These are phyloP conservation scores for Symphodus melops DNA, from an alignment of 2,113 vertebrate genomes.

Conservation along the genomic window DNA sequence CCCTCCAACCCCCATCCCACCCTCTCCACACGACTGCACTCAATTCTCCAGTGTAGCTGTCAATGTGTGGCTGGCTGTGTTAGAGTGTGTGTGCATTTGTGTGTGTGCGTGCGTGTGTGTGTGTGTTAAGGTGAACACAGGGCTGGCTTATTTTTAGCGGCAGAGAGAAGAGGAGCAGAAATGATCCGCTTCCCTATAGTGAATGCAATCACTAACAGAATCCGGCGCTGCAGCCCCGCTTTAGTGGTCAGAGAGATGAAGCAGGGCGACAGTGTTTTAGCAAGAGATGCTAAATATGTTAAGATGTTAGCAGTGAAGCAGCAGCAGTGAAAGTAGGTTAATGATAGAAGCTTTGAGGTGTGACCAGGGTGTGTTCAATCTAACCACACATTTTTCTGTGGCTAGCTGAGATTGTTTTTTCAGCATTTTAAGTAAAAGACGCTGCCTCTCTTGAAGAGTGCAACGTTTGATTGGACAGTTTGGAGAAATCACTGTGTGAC, in stretches of 20 bases:
- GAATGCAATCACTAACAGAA: conserved; percentile 58
- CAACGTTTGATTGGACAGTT: too few species aligned
- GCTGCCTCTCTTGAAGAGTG: too few species aligned
- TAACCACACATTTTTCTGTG: too few species aligned
- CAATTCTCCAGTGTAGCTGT: conserved; percentile 50
- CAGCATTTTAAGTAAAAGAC: too few species aligned
- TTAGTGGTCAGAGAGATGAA: conserved; percentile 26
- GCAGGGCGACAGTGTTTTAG: conserved; percentile 1
- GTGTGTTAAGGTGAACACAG: conserved; percentile 61
- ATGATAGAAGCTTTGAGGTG: conserved; percentile 34
- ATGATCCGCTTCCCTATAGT: conserved; percentile 61
- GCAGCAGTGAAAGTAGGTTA: conserved; percentile 30
- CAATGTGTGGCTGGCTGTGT: background rate
- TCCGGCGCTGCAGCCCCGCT: conserved; percentile 32
- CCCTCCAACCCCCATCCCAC: conserved; percentile 23
- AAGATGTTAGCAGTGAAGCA: conserved; percentile 19
- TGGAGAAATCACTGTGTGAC: too few species aligned
- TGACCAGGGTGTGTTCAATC: background rate
- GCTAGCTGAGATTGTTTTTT: too few species aligned
- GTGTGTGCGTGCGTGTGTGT: conserved; percentile 17
- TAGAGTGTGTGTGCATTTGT: conserved; percentile 16
- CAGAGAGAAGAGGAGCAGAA: conserved; percentile 57
- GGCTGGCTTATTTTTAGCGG: conserved; percentile 72
- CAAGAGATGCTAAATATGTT: conserved; percentile 22
- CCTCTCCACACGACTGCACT: conserved; percentile 57